Conservation (phyloP, 30 jellyfish, hydroid and myxozoan genomes). For the Cassiopea xamachana region DNA sequence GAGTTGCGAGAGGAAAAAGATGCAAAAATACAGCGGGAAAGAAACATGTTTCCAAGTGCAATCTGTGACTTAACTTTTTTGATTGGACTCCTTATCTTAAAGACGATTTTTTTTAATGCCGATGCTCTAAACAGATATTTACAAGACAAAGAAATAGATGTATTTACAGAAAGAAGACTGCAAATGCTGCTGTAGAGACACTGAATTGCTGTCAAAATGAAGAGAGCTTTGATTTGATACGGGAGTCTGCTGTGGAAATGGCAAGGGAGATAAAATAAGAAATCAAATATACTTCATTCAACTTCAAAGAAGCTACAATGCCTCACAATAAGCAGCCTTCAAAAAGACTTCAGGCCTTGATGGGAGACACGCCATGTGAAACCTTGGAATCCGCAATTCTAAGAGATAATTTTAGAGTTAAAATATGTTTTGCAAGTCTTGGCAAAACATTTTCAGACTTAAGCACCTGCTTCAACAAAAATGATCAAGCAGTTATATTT, state of each 20-base stretch:
- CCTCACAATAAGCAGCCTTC: slow-evolving; percentile 48
- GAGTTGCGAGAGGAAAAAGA: slow-evolving; percentile 27
- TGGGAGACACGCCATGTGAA: slow-evolving; percentile 58
- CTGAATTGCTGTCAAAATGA: slow-evolving; percentile 49
- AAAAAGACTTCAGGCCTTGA: slow-evolving; percentile 39
- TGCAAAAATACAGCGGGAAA: slow-evolving; percentile 37
- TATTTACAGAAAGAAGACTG: slow-evolving; percentile 38
- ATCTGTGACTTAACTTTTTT: slow-evolving; percentile 9
- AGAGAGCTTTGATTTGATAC: slow-evolving; percentile 33
- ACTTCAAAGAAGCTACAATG: slow-evolving; percentile 50
- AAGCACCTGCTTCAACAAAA: slow-evolving; percentile 16
- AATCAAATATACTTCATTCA: slow-evolving; percentile 27
- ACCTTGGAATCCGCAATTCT: slow-evolving; percentile 18
- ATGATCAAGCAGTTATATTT: slow-evolving; percentile 50
- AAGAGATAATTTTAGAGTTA: slow-evolving; percentile 18
- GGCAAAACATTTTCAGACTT: slow-evolving; percentile 10
- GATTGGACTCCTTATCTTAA: slow-evolving; percentile 8
- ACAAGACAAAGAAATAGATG: slow-evolving; percentile 42
- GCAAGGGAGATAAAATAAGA: slow-evolving; percentile 29
- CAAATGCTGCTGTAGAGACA: slow-evolving; percentile 57
- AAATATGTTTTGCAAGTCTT: slow-evolving; percentile 46
- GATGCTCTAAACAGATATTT: slow-evolving; percentile 25
- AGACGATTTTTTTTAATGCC: slow-evolving; percentile 22
- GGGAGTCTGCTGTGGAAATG: slow-evolving; percentile 56
- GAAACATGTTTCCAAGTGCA: slow-evolving; percentile 24